Base-by-base conservation (phyloP, 2,888 invertebrate species). In the Cheilosia urbana region DNA sequence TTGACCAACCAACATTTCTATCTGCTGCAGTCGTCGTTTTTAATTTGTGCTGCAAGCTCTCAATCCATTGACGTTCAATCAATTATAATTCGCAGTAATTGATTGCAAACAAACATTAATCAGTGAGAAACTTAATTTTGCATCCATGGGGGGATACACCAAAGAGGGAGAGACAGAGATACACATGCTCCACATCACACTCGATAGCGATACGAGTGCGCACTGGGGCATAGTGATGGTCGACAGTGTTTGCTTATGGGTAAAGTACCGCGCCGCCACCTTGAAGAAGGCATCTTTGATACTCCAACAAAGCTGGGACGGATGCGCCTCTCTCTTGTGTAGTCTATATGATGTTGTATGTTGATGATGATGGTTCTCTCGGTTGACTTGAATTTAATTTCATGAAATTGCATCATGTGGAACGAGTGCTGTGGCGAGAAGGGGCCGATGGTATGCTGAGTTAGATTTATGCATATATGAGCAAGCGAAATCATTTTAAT, bases 61-160 rank as follows among this genome's bases (percentile, higher is more conserved):
- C 21, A 49, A 69, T 69, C 63, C 58, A 34, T 24, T 49, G 72
- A 76, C 81, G 68, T 76, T 53, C 68, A 85, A 76, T 81, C 85
- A 85, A 85, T 81, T 81, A 77, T 73, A 76, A 81, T 85, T 66
- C 72, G 68, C 30, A 51, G 81, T 81, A 85, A 85, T 85, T 85
- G 85, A 85, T 85, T 85, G 66, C 81, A 80, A 81, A 85, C 72
- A 77, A 85, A 85, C 81, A 85, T 85, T 85, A 77, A 85, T 85
- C 85, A 85, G 81, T 72, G 85, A 51, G 85, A 85, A 85, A 85
- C 85, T 85, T 85, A 85, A 85, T 81, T 85, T 81, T 85, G 76
- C 81, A 72, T 62, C 79, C 51, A 37, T 30, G 51, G 11, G 55
- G 40, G 30, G 24, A 24, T 19, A 27, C 15, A 42, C 51, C 51